Conservation (phyloP, 1,140 invertebrate genomes). For the Micrasema longulum region DNA sequence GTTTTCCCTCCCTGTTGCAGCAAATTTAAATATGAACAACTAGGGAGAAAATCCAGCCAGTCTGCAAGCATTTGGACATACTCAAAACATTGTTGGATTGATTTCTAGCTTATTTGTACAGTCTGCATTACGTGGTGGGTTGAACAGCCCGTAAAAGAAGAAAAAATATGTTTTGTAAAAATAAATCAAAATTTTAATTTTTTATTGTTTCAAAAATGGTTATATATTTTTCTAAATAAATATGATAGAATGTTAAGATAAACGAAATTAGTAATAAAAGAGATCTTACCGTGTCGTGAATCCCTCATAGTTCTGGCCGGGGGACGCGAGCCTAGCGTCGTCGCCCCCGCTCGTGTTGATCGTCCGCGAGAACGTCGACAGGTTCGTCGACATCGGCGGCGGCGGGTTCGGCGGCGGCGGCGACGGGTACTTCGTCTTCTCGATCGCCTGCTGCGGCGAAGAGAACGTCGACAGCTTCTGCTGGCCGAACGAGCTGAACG, state of each 20-base stretch:
- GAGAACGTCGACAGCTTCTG: slow-evolving; percentile 33
- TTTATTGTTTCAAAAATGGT: neutral
- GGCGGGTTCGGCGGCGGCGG: slow-evolving; percentile 52
- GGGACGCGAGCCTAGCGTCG: slow-evolving; percentile 38
- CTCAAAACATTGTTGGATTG: no score
- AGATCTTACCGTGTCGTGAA: slow-evolving; percentile 71
- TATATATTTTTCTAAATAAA: neutral
- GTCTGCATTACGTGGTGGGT: no score
- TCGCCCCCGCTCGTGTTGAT: slow-evolving; percentile 11
- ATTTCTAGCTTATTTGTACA: no score
- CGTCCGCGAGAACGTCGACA: slow-evolving; percentile 62
- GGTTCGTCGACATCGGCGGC: slow-evolving; percentile 58
- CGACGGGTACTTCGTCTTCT: slow-evolving; percentile 51
- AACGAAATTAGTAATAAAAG: neutral
- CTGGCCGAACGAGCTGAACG: slow-evolving; percentile 33
- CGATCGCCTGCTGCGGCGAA: slow-evolving; percentile 36
- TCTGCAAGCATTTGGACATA: no score
- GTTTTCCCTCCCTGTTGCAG: no score
- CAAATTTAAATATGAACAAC: no score
- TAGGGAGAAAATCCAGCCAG: no score
- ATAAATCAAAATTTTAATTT: no score
- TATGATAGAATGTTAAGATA: neutral
- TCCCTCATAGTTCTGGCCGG: slow-evolving; percentile 70
- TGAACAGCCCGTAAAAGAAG: no score
- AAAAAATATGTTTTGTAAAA: no score